Conservation (phyloP, 2,888 invertebrate species). For the Trilocha varians region DNA sequence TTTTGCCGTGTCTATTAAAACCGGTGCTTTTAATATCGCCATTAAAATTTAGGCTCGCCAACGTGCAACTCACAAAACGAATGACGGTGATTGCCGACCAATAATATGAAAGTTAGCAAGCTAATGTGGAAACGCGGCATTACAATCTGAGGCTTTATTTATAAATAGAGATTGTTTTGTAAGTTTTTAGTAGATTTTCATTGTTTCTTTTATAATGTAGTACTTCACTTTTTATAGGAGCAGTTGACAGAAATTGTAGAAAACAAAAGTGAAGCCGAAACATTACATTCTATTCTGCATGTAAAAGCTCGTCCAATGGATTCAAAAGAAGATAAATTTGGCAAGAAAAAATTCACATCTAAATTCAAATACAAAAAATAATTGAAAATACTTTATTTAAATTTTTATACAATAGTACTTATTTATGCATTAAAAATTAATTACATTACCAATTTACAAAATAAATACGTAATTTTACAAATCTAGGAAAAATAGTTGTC, state of each 20-base stretch:
- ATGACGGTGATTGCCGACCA: too few species aligned
- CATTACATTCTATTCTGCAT: conserved; percentile 81
- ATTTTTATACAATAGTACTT: not conserved
- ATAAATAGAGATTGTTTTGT: too few species aligned
- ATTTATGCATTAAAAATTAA: conserved; percentile 14
- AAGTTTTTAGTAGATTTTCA: too few species aligned
- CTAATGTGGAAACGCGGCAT: too few species aligned
- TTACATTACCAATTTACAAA: conserved; percentile 11
- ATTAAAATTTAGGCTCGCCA: too few species aligned
- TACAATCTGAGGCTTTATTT: too few species aligned
- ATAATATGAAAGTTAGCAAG: too few species aligned
- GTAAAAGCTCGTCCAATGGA: conserved; percentile 75
- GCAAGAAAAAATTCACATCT: conserved; percentile 47
- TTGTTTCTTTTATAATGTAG: not conserved
- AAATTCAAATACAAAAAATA: too few species aligned
- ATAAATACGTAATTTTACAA: not conserved
- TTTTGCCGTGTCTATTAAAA: too few species aligned
- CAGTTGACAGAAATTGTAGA: conserved; percentile 81
- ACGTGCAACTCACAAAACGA: too few species aligned
- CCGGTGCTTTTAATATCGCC: too few species aligned
- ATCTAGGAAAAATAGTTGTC: not conserved
- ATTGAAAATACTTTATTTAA: conserved; percentile 7
- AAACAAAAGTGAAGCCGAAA: conserved; percentile 79
- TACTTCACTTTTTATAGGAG: conserved; percentile 58
- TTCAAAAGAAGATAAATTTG: conserved; percentile 41